Evolutionary conservation across 2,888 invertebrate genomes (phyloP), one percentile per base, ranked within the genome.

Genomic region (Tortricodes alternella): DNA sequence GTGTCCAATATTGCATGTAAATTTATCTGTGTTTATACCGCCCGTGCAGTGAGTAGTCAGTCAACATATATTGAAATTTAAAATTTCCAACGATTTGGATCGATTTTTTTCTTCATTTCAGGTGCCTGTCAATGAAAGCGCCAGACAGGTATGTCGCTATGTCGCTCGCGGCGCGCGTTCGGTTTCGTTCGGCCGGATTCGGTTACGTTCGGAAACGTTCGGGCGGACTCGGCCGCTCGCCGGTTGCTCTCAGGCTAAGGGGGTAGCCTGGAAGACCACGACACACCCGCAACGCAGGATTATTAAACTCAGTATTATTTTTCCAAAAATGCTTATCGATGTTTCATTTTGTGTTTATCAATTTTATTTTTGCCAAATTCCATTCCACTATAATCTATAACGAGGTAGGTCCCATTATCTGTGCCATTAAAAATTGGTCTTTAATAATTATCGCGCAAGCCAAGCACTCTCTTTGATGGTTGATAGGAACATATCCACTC

Each of bases 101-200:
- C 86, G 91, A 89, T 91, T 92, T 92, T 89, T 93, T 93, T 92
- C 93, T 93, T 93, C 89, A 89, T 93, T 93, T 91, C 93, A 93
- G 93, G 93, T 93, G 93, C 92, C 93, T 93, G 93, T 93, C 93
- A 92, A 93, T 93, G 92, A 93, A 93, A 92, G 93, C 93, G 92
- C 93, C 93, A 90, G 93, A 93, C 92, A 93, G 93, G 93, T 93
- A 93, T 93, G 90, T 90, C 85, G 79, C 87, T 87, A 85, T 78
- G 77, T 85, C 82, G 79, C 75, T 83, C 80, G 79, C 80, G 71
- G 75, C 76, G 76, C 80, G 82, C 85, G 79, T 83, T 87, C 83
- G 80, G 79, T 89, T 82, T 81, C 86, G 82, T 83, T 87, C 85
- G 84, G 81, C 84, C 83, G 83, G 75, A 78, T 83, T 86, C 83